phyloP scores from a whole-genome alignment of 2,797 vertebrate genomes.

The Leptodactylus fallax region DNA sequence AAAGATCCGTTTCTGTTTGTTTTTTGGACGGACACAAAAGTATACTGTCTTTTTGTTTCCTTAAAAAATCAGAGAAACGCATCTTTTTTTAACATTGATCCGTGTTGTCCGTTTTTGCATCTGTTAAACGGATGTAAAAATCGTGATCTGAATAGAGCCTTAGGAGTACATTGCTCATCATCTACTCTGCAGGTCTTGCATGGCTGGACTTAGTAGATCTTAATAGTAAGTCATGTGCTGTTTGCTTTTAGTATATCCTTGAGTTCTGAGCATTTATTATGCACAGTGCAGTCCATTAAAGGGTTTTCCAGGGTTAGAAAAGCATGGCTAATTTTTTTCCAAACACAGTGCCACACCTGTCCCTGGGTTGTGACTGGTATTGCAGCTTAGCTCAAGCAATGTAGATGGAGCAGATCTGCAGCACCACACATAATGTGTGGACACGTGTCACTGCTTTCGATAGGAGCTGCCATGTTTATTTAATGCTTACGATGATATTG shows the following conservation, averaged over 20 bases:
- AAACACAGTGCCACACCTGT: not conserved
- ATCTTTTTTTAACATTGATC: too few relatives aligned
- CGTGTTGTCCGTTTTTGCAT: too few relatives aligned
- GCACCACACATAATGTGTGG: not conserved
- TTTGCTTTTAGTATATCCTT: not conserved
- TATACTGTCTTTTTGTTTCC: too few relatives aligned
- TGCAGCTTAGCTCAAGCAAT: not conserved
- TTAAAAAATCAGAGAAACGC: too few relatives aligned
- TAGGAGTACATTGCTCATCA: not conserved
- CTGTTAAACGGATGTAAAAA: too few relatives aligned
- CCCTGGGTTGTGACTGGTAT: not conserved
- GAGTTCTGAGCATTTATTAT: not conserved
- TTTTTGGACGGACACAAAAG: too few relatives aligned
- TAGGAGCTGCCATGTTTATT: not conserved
- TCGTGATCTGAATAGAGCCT: too few relatives aligned
- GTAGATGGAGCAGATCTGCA: not conserved
- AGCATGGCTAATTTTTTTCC: not conserved
- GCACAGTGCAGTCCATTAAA: not conserved
- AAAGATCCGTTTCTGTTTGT: too few relatives aligned
- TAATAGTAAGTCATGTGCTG: not conserved
- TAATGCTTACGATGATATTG: not conserved
- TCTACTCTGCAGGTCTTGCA: not conserved
- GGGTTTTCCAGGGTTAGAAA: not conserved
- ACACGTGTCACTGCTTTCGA: not conserved
- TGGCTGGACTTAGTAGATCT: not conserved